Evolutionary conservation across 2,113 vertebrate species (phyloP).

Genomic region (Argyrosomus japonicus): DNA sequence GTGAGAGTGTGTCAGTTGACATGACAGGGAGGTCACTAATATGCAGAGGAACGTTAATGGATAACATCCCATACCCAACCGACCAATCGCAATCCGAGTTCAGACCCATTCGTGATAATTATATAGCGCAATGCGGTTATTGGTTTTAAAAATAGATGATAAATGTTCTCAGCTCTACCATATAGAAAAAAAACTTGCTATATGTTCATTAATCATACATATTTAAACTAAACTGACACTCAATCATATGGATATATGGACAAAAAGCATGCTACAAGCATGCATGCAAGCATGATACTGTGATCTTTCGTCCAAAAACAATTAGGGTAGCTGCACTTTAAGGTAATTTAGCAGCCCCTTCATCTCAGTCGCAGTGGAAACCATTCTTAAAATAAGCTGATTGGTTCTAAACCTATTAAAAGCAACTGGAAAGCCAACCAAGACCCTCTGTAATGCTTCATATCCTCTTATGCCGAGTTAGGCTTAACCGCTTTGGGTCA

Average conservation of each 20-base stretch:
- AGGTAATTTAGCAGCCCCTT: constrained; percentile 18
- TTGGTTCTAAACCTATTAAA: constrained; percentile 70
- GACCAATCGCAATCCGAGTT: constrained; percentile 18
- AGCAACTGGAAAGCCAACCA: constrained; percentile 36
- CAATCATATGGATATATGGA: background rate
- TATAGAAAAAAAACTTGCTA: background rate
- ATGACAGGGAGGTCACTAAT: constrained; percentile 45
- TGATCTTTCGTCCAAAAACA: background rate
- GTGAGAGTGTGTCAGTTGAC: constrained; percentile 45
- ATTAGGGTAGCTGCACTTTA: background rate
- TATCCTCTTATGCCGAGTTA: constrained; percentile 55
- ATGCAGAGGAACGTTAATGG: constrained; percentile 13
- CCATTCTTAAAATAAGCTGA: constrained; percentile 58
- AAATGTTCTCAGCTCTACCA: background rate
- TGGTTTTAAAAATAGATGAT: background rate
- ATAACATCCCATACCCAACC: constrained; percentile 33
- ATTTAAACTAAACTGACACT: too few relatives aligned
- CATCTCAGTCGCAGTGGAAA: constrained; percentile 11
- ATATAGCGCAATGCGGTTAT: background rate
- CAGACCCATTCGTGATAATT: background rate
- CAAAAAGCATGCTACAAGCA: background rate
- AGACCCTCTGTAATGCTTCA: constrained; percentile 30
- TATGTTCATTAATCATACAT: background rate
- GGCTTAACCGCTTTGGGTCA: constrained; percentile 25
- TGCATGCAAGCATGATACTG: background rate